Evolutionary conservation across 1,140 invertebrate species (phyloP).

Genomic region (Pantala flavescens): DNA sequence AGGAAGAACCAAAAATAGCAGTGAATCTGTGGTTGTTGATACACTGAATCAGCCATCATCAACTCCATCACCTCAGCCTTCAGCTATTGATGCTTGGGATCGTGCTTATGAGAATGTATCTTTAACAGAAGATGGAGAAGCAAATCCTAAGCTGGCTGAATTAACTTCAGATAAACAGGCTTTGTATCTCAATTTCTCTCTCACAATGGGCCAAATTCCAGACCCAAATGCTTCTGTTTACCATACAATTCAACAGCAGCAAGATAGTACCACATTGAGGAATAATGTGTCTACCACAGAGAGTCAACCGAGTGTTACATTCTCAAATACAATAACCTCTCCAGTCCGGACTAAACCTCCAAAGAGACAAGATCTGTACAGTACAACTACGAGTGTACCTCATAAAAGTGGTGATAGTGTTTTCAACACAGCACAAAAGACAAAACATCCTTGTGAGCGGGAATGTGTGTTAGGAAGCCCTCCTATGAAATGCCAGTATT

Average conservation of each 20-base stretch:
- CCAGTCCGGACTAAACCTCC: background rate
- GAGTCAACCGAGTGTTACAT: background rate
- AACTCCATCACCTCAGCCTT: no score
- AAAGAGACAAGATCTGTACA: no score
- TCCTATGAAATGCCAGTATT: slow-evolving; percentile 57
- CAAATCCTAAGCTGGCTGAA: no score
- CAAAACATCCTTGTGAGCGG: slow-evolving; percentile 40
- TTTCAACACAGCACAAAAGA: slow-evolving; percentile 18
- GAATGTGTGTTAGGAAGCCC: slow-evolving; percentile 39
- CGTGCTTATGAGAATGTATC: no score
- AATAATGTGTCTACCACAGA: background rate
- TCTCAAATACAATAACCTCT: background rate
- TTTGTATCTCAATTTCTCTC: background rate
- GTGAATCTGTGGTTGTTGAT: no score
- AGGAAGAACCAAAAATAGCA: no score
- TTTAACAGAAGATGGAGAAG: no score
- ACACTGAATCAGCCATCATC: no score
- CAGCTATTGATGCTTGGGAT: no score
- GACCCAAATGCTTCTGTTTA: background rate
- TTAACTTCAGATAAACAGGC: background rate
- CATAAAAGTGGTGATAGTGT: background rate
- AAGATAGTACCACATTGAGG: background rate
- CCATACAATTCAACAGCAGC: background rate
- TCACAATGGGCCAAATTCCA: background rate
- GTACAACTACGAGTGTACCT: background rate